A percentile compares a stretch with the other conserved stretches of the same genome.
phyloP scores from a whole-genome alignment of 2,888 invertebrate species.

The Drosophila leonis region DNA sequence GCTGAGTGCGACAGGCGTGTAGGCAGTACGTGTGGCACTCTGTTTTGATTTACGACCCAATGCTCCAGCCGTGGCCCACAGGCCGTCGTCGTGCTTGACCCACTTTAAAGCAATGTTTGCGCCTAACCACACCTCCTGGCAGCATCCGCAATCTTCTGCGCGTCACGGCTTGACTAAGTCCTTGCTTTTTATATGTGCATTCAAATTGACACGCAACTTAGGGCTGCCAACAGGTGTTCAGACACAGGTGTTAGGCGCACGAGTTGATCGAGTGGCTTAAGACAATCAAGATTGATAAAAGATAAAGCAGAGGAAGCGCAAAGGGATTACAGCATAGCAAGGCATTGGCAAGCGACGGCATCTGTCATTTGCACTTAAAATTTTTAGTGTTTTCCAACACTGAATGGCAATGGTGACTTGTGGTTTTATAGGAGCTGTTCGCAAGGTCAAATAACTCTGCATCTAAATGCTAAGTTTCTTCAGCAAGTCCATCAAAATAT shows the following conservation, averaged over 20 bases:
- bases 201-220: slow-evolving; percentile 26
- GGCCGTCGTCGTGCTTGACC: slow-evolving; percentile 50
- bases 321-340: not conserved
- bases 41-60: slow-evolving; percentile 58
- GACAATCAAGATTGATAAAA: not conserved
- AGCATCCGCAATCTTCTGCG: not conserved
- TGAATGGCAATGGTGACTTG: not conserved
- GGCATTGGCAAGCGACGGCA: too few species aligned
- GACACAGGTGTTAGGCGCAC: not conserved
- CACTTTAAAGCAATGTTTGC: slow-evolving; percentile 25
- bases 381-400: not conserved
- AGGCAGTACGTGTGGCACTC: slow-evolving; percentile 36
- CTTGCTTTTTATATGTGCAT: slow-evolving; percentile 15
- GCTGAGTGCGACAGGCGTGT: slow-evolving; percentile 19
- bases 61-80: slow-evolving; percentile 20
- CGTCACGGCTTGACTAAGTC: slow-evolving; percentile 14
- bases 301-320: not conserved
- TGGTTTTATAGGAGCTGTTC: not conserved
- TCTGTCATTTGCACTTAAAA: not conserved
- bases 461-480: not conserved
- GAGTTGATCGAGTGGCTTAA: slow-evolving; percentile 2
- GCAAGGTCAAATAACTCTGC: not conserved
- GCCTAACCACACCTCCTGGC: not conserved
- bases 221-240: slow-evolving; percentile 14
- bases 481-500: not conserved